Percentiles rank a stretch among this genome's conserved stretches.
These are phyloP conservation scores for Discoglossus pictus DNA, from an alignment of 2,797 vertebrate genomes.

Conservation along the genomic window DNA sequence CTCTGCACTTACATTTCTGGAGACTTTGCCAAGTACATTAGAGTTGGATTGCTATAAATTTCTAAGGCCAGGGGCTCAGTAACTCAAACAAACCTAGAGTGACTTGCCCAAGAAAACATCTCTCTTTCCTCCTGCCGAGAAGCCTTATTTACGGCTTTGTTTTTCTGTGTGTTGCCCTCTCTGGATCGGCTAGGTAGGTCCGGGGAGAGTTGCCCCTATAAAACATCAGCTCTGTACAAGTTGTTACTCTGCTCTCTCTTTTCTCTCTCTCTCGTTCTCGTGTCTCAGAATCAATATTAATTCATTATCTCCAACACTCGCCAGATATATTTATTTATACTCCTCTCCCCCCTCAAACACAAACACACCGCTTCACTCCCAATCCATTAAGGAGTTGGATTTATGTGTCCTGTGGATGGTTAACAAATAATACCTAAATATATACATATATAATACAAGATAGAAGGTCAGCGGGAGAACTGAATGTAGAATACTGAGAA, in stretches of 20 bases:
- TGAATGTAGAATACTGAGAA: constrained; percentile 17
- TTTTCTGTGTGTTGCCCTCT: constrained; percentile 47
- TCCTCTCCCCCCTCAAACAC: constrained; percentile 33
- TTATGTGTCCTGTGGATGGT: constrained; percentile 43
- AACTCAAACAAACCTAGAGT: constrained; percentile 39
- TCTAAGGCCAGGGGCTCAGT: constrained; percentile 40
- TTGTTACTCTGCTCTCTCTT: constrained; percentile 41
- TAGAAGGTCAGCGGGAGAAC: constrained; percentile 5
- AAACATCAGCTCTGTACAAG: constrained; percentile 44
- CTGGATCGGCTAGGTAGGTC: constrained; percentile 38
- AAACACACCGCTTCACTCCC: constrained; percentile 45
- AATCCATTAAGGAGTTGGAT: constrained; percentile 47
- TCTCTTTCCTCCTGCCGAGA: constrained; percentile 12
- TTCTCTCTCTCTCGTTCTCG: constrained; percentile 40
- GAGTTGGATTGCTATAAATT: constrained; percentile 46
- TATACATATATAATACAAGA: constrained; percentile 27
- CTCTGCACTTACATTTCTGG: constrained; percentile 27
- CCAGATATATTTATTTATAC: constrained; percentile 50
- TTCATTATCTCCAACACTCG: constrained; percentile 52
- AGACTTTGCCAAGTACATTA: constrained; percentile 49
- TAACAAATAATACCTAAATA: constrained; percentile 38
- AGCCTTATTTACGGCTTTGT: constrained; percentile 51
- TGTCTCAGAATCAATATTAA: constrained; percentile 51
- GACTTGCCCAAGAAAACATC: constrained; percentile 25
- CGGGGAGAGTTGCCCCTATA: constrained; percentile 41